A percentile compares a stretch with the other conserved stretches of the same genome.
Conservation (phyloP, 2,888 invertebrate genomes). For the Eudemis profundana region DNA sequence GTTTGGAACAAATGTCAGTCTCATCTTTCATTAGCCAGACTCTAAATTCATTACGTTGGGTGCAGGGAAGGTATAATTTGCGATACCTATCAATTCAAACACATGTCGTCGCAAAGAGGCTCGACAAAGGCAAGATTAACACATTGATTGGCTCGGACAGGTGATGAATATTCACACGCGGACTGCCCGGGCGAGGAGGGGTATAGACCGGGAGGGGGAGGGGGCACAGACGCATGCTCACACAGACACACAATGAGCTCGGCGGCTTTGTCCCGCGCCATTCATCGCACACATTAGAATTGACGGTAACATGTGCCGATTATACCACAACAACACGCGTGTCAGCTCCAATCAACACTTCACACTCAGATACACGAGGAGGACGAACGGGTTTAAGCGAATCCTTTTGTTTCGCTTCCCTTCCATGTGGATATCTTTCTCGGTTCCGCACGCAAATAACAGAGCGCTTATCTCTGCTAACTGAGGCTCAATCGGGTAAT, state of each 20-base stretch:
- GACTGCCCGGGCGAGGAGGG: background rate
- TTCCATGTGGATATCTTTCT: background rate
- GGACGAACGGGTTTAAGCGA: background rate
- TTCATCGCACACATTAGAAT: background rate
- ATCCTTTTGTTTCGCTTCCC: background rate
- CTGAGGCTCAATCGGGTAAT: conserved; percentile 14
- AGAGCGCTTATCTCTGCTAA: background rate
- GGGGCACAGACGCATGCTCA: background rate
- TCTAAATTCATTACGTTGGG: too few species aligned
- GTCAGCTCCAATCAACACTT: conserved; percentile 5
- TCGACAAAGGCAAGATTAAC: conserved; percentile 20
- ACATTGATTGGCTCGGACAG: conserved; percentile 17
- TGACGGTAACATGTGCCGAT: background rate
- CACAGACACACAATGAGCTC: conserved; percentile 5
- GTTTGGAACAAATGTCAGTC: too few species aligned
- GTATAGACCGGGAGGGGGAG: background rate
- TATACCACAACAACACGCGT: background rate
- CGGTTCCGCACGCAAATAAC: background rate
- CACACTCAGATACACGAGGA: background rate
- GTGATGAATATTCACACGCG: conserved; percentile 24
- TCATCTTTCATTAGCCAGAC: too few species aligned
- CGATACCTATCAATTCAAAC: background rate
- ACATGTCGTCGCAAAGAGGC: conserved; percentile 3
- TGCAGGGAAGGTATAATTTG: too few species aligned
- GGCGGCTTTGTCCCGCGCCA: background rate